phyloP scores from a whole-genome alignment of 2,888 invertebrate species.

The Himalopsyche tibetana region DNA sequence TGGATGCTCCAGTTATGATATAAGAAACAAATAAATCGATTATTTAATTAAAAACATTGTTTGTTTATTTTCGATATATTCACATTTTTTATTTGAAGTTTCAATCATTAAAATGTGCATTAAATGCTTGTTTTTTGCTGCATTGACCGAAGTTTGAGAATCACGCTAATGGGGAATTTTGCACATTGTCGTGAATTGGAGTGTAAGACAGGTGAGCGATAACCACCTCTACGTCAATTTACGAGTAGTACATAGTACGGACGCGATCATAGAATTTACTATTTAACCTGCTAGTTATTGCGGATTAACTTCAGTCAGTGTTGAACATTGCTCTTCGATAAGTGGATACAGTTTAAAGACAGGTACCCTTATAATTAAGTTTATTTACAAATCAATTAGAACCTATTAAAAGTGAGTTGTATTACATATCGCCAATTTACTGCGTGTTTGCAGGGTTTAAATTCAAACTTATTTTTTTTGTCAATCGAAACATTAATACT shows the following conservation, averaged over 20 bases:
- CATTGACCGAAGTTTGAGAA: neutral
- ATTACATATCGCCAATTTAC: neutral
- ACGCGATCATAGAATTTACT: neutral
- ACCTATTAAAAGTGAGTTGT: neutral
- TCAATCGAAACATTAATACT: neutral
- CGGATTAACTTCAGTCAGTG: constrained; percentile 34
- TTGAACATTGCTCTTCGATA: constrained; percentile 30
- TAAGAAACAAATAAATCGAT: too few species aligned
- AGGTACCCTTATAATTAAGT: neutral
- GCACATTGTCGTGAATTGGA: neutral
- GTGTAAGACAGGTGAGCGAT: constrained; percentile 15
- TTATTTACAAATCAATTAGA: neutral
- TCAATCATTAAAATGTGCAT: too few species aligned
- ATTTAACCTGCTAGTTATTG: constrained; percentile 12
- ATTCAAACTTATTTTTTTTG: neutral
- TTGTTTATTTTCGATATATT: too few species aligned
- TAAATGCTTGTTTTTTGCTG: neutral
- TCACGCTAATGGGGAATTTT: neutral
- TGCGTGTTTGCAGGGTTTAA: neutral
- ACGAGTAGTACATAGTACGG: neutral
- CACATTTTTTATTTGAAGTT: too few species aligned
- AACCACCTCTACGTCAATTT: constrained; percentile 1
- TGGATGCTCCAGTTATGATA: too few species aligned
- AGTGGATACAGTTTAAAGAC: neutral
- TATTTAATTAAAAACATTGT: too few species aligned